Base-by-base conservation (phyloP, 2,797 vertebrate species). In the Hydrocynus forskahlii region DNA sequence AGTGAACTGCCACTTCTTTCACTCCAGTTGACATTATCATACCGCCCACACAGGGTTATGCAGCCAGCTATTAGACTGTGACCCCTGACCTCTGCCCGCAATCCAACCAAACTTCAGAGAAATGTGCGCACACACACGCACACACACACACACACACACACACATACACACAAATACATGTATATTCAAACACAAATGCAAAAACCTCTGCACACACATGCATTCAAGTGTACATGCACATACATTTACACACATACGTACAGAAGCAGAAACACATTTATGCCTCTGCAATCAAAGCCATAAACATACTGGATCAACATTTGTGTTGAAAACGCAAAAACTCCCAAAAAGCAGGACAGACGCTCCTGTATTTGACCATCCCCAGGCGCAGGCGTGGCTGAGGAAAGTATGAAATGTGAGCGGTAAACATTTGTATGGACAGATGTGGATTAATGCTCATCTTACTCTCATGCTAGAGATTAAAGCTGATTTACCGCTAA, bases 371-470 rank as follows among this genome's bases (percentile, higher is more conserved):
- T 63, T 63, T 10, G 50, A 35, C 43, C 48, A 14, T 80, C 69
- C 59, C 57, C 43, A 21, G 54, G 67, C 70, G 43, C 19, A 63
- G 63, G 23, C 70, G 17, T 29, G 48, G 12, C 45, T 70, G 48
- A 89, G 88, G 88, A 83, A 89, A 84, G 85, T 91, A 91, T 89
- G 89, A 94, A 94, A 93, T 92, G 91, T 91, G 90, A 92, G 86
- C 78, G 81, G 88, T 89, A 93, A 93, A 94, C 93, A 92, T 94
- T 94, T 93, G 92, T 92, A 91, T 89, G 91, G 90, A 93, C 93
- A 95, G 93, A 94, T 93, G 94, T 93, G 94, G 93, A 95, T 94
- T 94, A 94, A 92, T 94, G 90, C 91, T 94, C 90, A 92, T 94
- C 91, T 94, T 94, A 93, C 92, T 92, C 92, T 94, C 89, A 87